A percentile compares a stretch with the other conserved stretches of the same genome.
Evolutionary conservation across 2,888 invertebrate genomes (phyloP).

Genomic region (Aphodius sticticus): DNA sequence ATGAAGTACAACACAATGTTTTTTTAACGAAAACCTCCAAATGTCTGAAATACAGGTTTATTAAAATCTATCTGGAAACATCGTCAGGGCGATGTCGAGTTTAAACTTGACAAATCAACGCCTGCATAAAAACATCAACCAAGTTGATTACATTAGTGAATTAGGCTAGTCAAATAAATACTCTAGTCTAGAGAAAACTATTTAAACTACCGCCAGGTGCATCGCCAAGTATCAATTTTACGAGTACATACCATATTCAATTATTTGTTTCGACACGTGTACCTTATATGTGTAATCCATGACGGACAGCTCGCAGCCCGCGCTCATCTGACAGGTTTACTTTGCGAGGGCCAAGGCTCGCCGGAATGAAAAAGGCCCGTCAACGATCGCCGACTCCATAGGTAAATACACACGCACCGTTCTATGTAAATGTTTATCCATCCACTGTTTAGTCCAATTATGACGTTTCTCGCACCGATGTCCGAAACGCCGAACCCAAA

Average conservation of each 20-base stretch:
- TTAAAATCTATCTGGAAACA: too few species aligned
- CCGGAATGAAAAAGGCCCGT: neutral
- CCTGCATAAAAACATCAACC: too few species aligned
- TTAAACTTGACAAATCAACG: too few species aligned
- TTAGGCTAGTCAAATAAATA: too few species aligned
- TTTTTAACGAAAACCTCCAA: too few species aligned
- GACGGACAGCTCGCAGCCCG: neutral
- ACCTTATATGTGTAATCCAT: neutral
- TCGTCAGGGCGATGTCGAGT: too few species aligned
- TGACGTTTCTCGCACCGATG: neutral
- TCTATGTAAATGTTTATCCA: slow-evolving; percentile 4
- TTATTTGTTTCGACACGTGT: neutral
- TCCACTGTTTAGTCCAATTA: neutral
- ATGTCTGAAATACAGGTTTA: too few species aligned
- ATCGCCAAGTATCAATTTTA: neutral
- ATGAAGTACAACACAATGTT: too few species aligned
- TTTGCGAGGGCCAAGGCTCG: neutral
- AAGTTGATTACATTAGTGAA: too few species aligned
- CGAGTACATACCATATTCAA: neutral
- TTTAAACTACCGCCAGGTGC: too few species aligned
- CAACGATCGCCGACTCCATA: neutral
- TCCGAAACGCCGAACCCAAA: neutral
- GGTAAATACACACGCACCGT: neutral
- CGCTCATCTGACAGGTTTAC: neutral
- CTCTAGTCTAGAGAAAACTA: too few species aligned